phyloP scores from a whole-genome alignment of 2,797 vertebrate species.

The Hydrolagus colliei region DNA sequence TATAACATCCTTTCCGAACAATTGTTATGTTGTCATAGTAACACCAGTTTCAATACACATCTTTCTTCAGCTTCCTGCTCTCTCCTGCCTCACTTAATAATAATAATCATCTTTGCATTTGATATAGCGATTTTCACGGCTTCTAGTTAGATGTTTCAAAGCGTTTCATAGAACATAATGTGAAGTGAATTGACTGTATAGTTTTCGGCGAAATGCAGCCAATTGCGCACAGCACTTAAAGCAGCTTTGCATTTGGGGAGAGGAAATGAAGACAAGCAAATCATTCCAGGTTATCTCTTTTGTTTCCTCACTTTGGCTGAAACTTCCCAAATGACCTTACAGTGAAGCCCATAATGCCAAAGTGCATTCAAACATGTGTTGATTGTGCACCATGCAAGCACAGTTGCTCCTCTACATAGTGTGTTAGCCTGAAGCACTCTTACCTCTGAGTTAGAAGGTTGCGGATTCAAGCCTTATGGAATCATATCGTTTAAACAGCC shows the following conservation, averaged over 20 bases:
- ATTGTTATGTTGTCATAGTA: not conserved
- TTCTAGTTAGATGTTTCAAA: no score
- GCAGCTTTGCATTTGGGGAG: not conserved
- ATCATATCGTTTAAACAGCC: no score
- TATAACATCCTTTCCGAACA: no score
- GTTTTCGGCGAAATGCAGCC: no score
- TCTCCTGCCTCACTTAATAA: not conserved
- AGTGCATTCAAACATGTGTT: not conserved
- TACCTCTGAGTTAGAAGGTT: no score
- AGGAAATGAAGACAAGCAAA: not conserved
- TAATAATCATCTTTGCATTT: no score
- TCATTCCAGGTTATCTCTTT: not conserved
- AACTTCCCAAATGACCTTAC: not conserved
- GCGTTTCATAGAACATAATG: no score
- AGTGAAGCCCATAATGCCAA: not conserved
- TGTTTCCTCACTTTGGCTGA: not conserved
- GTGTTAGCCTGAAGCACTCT: no score
- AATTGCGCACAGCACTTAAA: no score
- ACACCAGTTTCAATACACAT: not conserved
- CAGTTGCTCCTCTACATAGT: not conserved
- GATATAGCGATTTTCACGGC: no score
- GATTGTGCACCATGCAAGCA: not conserved
- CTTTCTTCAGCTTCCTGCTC: not conserved
- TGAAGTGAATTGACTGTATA: no score
- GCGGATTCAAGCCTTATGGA: no score